Percentiles rank a stretch among this genome's conserved stretches.
Evolutionary conservation across 2,113 vertebrate species (phyloP).

Genomic region (Odontesthes bonariensis): DNA sequence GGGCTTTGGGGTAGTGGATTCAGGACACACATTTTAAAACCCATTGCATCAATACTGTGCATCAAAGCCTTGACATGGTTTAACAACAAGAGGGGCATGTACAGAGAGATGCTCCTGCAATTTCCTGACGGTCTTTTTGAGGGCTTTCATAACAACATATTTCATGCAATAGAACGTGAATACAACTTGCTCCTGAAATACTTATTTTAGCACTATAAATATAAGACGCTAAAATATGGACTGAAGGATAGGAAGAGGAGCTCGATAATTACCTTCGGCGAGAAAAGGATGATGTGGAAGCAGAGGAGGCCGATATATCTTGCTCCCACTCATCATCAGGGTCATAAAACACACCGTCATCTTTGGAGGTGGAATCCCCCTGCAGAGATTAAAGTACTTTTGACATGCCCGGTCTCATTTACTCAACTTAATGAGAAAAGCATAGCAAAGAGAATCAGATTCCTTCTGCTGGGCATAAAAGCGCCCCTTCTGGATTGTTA

Average conservation of each 20-base stretch:
- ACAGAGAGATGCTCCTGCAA: neutral
- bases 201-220: conserved; percentile 17
- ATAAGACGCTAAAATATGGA: neutral
- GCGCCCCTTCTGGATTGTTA: conserved; percentile 52
- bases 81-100: neutral
- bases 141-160: conserved; percentile 3
- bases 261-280: conserved; percentile 87
- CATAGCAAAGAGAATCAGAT: conserved; percentile 44
- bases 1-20: neutral
- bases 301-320: conserved; percentile 85
- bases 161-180: conserved; percentile 22
- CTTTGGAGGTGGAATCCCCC: conserved; percentile 82
- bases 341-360: conserved; percentile 92
- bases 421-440: conserved; percentile 70
- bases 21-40: neutral
- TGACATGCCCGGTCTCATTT: conserved; percentile 59
- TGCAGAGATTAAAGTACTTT: conserved; percentile 76
- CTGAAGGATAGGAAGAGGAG: conserved; percentile 9
- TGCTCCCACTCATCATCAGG: conserved; percentile 96
- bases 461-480: conserved; percentile 53
- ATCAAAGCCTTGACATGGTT: neutral
- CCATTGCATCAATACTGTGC: neutral
- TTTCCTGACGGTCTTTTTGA: conserved; percentile 3
- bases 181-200: conserved; percentile 11
- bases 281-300: conserved; percentile 83